Evolutionary conservation across 2,113 vertebrate genomes (phyloP).

Genomic region (Vireo altiloquus): DNA sequence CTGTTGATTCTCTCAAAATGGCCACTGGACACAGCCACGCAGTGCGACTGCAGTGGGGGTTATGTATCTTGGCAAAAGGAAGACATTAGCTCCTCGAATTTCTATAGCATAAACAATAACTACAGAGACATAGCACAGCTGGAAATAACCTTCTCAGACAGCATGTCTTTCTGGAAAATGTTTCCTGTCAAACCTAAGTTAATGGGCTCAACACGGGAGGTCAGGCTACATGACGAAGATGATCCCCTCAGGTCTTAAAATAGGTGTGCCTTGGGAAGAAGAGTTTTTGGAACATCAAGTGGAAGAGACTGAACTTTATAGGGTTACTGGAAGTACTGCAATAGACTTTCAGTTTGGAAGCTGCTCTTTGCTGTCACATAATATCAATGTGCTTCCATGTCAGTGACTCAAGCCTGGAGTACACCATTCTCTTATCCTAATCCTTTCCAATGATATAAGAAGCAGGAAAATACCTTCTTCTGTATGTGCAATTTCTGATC

Average conservation of each 20-base stretch:
- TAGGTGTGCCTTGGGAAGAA: background rate
- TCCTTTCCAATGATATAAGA: background rate
- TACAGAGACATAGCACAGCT: constrained; percentile 22
- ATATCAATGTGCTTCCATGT: background rate
- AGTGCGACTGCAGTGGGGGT: background rate
- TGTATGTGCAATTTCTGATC: background rate
- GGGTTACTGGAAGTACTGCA: background rate
- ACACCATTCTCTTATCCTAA: background rate
- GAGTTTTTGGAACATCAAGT: background rate
- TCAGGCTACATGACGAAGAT: background rate
- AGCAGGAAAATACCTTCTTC: background rate
- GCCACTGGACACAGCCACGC: background rate
- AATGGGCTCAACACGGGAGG: background rate
- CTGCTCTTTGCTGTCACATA: background rate
- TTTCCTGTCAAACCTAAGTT: background rate
- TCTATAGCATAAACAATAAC: constrained; percentile 42
- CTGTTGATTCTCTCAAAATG: background rate
- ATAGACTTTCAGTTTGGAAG: background rate
- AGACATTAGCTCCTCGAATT: constrained; percentile 15
- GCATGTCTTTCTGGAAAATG: constrained; percentile 16
- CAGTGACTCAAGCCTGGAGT: background rate
- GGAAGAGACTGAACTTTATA: background rate
- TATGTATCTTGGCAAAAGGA: background rate
- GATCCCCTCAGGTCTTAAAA: constrained; percentile 1
- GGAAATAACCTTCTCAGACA: constrained; percentile 35